A percentile compares a stretch with the other conserved stretches of the same genome.
phyloP scores from a whole-genome alignment of 2,888 invertebrate species.

The Aricia artaxerxes region DNA sequence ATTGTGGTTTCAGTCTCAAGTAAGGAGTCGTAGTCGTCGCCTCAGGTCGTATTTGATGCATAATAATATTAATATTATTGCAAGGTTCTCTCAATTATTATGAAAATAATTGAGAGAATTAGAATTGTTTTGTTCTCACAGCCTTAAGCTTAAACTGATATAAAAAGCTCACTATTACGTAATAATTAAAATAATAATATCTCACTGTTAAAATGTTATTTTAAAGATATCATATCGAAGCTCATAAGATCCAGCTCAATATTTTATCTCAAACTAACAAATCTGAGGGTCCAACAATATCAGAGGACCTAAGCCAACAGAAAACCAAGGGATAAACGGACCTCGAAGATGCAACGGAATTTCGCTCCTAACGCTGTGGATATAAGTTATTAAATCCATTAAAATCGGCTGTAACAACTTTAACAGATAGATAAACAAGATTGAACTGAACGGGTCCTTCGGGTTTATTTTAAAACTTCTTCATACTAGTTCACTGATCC shows the following conservation, averaged over 20 bases:
- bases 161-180: too few relatives aligned
- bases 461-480: constrained; percentile 16
- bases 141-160: too few relatives aligned
- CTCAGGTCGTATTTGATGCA: too few relatives aligned
- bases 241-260: constrained; percentile 15
- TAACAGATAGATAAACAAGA: constrained; percentile 15
- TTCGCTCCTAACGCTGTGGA: neutral
- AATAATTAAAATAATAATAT: neutral
- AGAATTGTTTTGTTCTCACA: too few relatives aligned
- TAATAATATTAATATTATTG: too few relatives aligned
- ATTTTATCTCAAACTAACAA: constrained; percentile 25
- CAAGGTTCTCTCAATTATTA: too few relatives aligned
- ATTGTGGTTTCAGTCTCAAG: too few relatives aligned
- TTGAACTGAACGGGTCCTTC: neutral
- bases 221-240: neutral
- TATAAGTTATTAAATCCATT: constrained; percentile 19
- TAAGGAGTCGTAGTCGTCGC: too few relatives aligned
- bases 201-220: neutral
- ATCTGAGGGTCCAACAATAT: constrained; percentile 26
- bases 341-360: neutral
- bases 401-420: neutral
- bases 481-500: neutral
- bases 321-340: constrained; percentile 4
- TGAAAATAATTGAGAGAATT: too few relatives aligned
- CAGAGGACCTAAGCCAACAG: constrained; percentile 19